These are phyloP conservation scores for Diorhabda sublineata DNA, from an alignment of 1,140 invertebrate species.

Conservation along the genomic window DNA sequence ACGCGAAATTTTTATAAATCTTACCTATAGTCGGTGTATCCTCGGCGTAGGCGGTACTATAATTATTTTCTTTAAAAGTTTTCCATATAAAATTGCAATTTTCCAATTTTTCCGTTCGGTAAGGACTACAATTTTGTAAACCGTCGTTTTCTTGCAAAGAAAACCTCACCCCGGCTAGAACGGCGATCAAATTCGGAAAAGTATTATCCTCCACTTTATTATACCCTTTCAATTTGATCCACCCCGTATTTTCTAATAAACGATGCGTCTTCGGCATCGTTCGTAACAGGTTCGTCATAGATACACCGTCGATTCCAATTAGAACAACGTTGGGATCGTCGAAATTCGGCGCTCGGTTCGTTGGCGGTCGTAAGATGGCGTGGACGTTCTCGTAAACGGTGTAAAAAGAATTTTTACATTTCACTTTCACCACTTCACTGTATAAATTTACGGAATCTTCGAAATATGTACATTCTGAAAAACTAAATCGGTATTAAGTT, in stretches of 20 bases:
- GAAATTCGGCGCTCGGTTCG: background rate
- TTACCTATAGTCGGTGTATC: constrained; percentile 45
- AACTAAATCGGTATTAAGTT: constrained; percentile 37
- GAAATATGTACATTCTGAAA: constrained; percentile 48
- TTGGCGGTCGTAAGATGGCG: constrained; percentile 30
- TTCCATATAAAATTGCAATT: constrained; percentile 60
- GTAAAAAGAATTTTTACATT: constrained; percentile 41
- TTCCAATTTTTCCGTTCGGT: constrained; percentile 48
- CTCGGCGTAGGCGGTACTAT: constrained; percentile 60
- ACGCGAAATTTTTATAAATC: background rate
- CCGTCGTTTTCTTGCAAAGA: background rate
- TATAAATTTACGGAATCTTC: constrained; percentile 42
- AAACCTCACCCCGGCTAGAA: constrained; percentile 58
- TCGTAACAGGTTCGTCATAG: constrained; percentile 69
- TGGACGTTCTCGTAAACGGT: constrained; percentile 53
- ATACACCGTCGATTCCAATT: constrained; percentile 76
- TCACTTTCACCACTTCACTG: constrained; percentile 47
- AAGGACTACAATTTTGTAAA: constrained; percentile 49
- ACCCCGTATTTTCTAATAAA: constrained; percentile 54
- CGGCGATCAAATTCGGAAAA: constrained; percentile 75
- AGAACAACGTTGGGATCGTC: constrained; percentile 59
- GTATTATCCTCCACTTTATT: constrained; percentile 72
- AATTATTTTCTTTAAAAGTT: constrained; percentile 53
- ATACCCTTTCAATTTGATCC: constrained; percentile 55
- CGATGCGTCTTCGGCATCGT: constrained; percentile 67